phyloP scores from a whole-genome alignment of 1,140 invertebrate species.

The Acromyrmex echinatior region DNA sequence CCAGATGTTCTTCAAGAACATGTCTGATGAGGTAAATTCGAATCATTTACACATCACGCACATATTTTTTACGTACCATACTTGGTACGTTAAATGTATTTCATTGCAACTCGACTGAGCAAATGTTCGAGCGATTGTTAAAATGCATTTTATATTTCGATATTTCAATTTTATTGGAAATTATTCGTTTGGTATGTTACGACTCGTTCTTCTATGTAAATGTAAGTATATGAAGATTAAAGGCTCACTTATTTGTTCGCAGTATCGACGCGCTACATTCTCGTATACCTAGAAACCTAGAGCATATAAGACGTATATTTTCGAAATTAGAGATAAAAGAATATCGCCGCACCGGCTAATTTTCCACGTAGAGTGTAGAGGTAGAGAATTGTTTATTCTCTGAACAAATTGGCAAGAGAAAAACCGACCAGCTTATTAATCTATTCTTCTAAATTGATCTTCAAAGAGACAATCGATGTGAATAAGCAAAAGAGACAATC shows the following conservation, averaged over 20 bases:
- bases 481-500: background rate
- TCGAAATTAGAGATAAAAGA: constrained; percentile 28
- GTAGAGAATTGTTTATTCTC: background rate
- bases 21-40: constrained; percentile 76
- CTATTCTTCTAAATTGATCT: background rate
- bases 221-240: constrained; percentile 11
- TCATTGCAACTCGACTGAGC: background rate
- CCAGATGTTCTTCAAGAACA: constrained; percentile 72
- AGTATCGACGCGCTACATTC: background rate
- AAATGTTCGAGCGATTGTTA: background rate
- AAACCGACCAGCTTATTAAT: background rate
- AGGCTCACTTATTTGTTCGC: constrained; percentile 31
- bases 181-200: background rate
- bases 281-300: background rate
- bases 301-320: constrained; percentile 7
- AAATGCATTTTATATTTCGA: background rate
- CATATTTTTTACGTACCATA: background rate
- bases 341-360: background rate
- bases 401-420: constrained; percentile 21
- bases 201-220: background rate
- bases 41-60: background rate
- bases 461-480: background rate
- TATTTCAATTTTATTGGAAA: background rate
- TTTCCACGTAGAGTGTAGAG: background rate
- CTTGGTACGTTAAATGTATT: background rate